These are phyloP conservation scores for Noctua fimbriata DNA, from an alignment of 2,888 invertebrate species.

Conservation along the genomic window DNA sequence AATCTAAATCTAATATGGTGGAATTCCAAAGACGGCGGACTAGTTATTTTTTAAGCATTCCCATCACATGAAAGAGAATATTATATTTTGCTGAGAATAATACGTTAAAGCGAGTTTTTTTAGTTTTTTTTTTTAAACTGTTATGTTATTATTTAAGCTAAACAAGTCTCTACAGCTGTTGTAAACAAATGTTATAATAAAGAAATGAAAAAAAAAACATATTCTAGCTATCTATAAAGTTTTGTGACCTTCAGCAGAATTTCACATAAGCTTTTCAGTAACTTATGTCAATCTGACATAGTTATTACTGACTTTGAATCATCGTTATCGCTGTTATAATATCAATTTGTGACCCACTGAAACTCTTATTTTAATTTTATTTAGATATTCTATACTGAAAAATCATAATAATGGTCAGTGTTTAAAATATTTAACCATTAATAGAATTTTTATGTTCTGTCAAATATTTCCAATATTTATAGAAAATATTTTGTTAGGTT, in stretches of 20 bases:
- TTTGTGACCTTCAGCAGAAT: accelerated
- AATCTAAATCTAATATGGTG: too few species aligned
- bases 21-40: too few species aligned
- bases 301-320: neutral
- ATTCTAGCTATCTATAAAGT: too few species aligned
- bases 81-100: too few species aligned
- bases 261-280: neutral
- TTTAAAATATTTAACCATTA: neutral
- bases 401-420: neutral
- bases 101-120: too few species aligned
- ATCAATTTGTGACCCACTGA: neutral
- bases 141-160: neutral
- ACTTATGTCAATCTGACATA: neutral
- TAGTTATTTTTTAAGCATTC: too few species aligned
- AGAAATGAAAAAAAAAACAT: too few species aligned
- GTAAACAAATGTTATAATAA: too few species aligned
- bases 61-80: too few species aligned
- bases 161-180: neutral
- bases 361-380: neutral
- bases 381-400: neutral
- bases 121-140: too few species aligned
- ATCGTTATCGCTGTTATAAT: neutral
- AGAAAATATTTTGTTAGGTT: neutral
- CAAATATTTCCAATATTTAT: neutral
- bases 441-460: neutral